phyloP scores from a whole-genome alignment of 2,797 vertebrate species.

The Hybognathus amarus region DNA sequence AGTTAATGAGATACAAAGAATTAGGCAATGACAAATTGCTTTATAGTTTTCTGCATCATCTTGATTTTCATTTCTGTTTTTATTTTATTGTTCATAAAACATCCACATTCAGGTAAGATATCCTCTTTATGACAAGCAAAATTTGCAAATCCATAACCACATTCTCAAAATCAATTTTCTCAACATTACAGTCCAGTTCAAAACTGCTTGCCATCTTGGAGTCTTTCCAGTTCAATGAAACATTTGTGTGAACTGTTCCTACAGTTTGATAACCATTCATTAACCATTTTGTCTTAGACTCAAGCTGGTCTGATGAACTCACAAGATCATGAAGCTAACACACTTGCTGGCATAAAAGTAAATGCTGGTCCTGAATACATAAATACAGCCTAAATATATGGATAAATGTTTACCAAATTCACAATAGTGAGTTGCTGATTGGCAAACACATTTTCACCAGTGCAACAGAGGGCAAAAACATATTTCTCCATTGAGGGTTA shows the following conservation, averaged over 20 bases:
- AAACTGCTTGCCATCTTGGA: neutral
- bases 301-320: neutral
- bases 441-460: neutral
- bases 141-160: neutral
- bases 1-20: conserved; percentile 10
- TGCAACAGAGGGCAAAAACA: neutral
- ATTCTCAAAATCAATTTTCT: neutral
- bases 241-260: neutral
- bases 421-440: neutral
- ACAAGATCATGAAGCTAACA: neutral
- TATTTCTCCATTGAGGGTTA: neutral
- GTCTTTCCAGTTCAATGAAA: neutral
- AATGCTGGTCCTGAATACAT: neutral
- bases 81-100: neutral
- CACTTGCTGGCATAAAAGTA: too few species aligned
- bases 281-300: neutral
- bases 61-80: neutral
- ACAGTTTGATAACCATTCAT: conserved; percentile 3
- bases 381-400: neutral
- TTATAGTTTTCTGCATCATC: neutral
- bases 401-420: neutral
- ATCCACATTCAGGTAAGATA: neutral
- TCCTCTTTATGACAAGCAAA: neutral
- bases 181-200: neutral
- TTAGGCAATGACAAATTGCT: conserved; percentile 9